A percentile compares a stretch with the other conserved stretches of the same genome.
Conservation (phyloP, 2,113 vertebrate genomes). For the Phrynosoma blainvillii region DNA sequence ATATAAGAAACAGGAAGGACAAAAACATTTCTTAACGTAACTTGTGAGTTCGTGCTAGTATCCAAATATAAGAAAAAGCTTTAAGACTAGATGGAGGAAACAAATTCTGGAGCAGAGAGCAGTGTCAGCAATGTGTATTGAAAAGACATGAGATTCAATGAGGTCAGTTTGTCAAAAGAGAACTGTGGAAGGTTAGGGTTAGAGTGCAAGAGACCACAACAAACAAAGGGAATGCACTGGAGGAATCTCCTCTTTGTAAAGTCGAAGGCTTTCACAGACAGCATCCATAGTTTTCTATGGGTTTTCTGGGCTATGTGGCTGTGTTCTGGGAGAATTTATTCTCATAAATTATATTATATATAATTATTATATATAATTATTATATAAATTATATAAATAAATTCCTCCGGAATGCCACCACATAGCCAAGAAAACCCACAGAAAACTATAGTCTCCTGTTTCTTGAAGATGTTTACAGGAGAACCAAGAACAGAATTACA, state of each 20-base stretch:
- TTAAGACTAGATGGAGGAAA: background rate
- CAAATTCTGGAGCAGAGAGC: background rate
- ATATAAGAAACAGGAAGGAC: background rate
- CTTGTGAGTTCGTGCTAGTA: background rate
- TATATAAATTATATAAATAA: no score
- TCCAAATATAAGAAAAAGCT: background rate
- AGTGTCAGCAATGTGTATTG: background rate
- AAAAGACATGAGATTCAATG: background rate
- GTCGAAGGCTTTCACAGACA: no score
- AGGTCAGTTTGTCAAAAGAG: background rate
- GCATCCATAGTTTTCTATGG: no score
- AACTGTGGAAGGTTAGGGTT: background rate
- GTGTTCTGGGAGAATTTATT: no score
- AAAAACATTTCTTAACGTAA: background rate
- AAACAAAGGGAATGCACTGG: background rate
- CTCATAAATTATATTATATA: no score
- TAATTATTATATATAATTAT: no score
- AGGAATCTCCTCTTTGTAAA: background rate
- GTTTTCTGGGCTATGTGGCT: no score
- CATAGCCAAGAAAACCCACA: no score
- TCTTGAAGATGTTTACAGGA: background rate
- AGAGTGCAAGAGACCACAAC: background rate
- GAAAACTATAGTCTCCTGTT: no score
- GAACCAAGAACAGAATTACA: background rate
- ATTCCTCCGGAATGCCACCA: no score